Percentiles rank a stretch among this genome's conserved stretches.
Conservation (phyloP, 2,113 vertebrate genomes). For the Heterochromis multidens region DNA sequence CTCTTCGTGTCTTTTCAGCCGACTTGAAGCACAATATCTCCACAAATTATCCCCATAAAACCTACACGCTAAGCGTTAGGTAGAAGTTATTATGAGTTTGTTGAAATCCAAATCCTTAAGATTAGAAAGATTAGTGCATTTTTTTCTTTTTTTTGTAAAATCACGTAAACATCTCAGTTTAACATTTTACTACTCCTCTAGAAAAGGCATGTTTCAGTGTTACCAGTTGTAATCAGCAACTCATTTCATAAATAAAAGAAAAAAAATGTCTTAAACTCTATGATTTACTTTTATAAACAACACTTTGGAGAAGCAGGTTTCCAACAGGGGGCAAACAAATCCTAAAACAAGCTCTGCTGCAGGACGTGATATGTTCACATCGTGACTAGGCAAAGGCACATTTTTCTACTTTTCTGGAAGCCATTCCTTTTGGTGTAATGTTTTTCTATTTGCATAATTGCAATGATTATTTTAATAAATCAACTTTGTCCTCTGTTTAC, state of each 20-base stretch:
- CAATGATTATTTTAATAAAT: not conserved
- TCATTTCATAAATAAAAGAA: not conserved
- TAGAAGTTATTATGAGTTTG: constrained; percentile 4
- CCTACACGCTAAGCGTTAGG: not conserved
- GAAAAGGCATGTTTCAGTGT: not conserved
- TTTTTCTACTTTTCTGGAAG: not conserved
- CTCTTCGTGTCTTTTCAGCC: constrained; percentile 31
- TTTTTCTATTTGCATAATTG: not conserved
- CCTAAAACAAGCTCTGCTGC: not conserved
- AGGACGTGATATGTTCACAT: not conserved
- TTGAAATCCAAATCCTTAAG: constrained; percentile 21
- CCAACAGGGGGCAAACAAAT: constrained; percentile 23
- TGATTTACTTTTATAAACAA: not conserved
- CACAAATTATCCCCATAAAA: not conserved
- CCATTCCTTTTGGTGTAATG: not conserved
- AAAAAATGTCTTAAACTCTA: not conserved
- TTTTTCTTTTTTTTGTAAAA: not conserved
- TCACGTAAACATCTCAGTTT: not conserved
- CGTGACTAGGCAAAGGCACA: not conserved
- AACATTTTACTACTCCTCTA: not conserved
- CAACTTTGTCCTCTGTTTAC: not conserved
- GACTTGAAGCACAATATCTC: not conserved
- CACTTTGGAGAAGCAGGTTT: not conserved
- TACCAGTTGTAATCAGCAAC: not conserved
- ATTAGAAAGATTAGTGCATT: not conserved